A percentile compares a stretch with the other conserved stretches of the same genome.
phyloP scores from a whole-genome alignment of 30 jellyfish, hydroid and myxozoan species.

The Turritopsis dohrnii region DNA sequence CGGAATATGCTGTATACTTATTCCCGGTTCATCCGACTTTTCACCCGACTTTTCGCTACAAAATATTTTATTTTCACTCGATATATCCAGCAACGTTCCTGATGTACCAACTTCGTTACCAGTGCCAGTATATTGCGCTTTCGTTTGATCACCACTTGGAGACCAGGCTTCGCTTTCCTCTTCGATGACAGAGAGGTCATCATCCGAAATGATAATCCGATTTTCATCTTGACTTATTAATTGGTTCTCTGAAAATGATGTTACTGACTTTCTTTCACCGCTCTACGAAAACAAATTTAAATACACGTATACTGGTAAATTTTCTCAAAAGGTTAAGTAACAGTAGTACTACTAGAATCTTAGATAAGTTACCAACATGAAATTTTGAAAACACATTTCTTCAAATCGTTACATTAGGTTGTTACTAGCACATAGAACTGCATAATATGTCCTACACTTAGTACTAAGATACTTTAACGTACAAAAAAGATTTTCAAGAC shows the following conservation, averaged over 20 bases:
- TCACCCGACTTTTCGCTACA: neutral
- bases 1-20: neutral
- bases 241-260: neutral
- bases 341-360: no score
- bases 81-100: neutral
- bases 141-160: conserved; percentile 1
- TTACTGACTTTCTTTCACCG: neutral
- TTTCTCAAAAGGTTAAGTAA: no score
- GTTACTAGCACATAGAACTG: no score
- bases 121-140: neutral
- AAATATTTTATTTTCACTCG: conserved; percentile 4
- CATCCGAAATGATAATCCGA: conserved; percentile 49
- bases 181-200: conserved; percentile 77
- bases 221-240: neutral
- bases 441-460: no score
- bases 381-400: no score
- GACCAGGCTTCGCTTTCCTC: conserved; percentile 55
- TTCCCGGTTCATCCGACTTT: neutral
- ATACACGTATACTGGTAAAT: no score
- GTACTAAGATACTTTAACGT: no score
- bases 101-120: neutral
- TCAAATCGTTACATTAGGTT: no score
- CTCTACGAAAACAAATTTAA: no score
- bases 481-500: no score
- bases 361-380: no score